Conservation (phyloP, 64 coral and sea anemone species). For the Montipora cactus region DNA sequence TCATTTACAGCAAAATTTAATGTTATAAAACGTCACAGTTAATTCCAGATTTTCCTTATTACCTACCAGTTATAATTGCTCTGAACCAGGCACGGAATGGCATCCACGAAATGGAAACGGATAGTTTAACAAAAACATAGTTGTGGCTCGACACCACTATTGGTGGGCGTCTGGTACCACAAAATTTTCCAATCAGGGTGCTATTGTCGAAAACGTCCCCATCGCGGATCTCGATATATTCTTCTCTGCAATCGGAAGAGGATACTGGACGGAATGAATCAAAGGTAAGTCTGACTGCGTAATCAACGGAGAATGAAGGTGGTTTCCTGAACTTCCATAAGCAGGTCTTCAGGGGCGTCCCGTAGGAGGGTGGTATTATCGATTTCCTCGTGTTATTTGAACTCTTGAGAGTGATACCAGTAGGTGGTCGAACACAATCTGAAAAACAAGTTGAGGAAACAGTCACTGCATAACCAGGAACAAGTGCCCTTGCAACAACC, state of each 20-base stretch:
- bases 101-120: background rate
- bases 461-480: too few species aligned
- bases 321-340: constrained; percentile 18
- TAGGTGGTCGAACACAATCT: too few species aligned
- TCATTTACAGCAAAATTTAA: too few species aligned
- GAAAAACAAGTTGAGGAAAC: too few species aligned
- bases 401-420: too few species aligned
- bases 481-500: too few species aligned
- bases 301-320: background rate
- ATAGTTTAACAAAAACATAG: constrained; percentile 29
- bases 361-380: too few species aligned
- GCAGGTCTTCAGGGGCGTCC: background rate
- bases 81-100: background rate
- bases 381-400: too few species aligned
- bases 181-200: constrained; percentile 9
- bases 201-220: background rate
- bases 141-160: background rate
- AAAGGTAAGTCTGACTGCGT: constrained; percentile 13
- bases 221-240: constrained; percentile 9
- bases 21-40: background rate
- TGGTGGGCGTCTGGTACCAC: constrained; percentile 6
- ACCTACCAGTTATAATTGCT: background rate
- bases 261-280: background rate
- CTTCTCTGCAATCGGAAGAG: background rate
- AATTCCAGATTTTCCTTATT: background rate